Evolutionary conservation across 2,113 vertebrate genomes (phyloP), one percentile per base, ranked within the genome.

Genomic region (western clawed frog (Xenopus tropicalis)): DNA sequence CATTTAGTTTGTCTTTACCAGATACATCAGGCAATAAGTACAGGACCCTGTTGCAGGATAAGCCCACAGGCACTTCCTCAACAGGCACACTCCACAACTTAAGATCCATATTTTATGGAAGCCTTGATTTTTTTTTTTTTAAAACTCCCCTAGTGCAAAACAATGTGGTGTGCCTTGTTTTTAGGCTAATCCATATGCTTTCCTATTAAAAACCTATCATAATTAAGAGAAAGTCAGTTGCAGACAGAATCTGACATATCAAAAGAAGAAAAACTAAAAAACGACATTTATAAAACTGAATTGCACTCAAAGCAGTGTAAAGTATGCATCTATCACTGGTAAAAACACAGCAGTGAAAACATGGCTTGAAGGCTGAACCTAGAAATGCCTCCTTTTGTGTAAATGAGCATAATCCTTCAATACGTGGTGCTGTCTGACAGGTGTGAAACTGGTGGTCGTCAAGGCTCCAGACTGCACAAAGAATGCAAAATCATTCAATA

Each of bases 371-470:
- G 81, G 81, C 52, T 84, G 79, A 83, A 61, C 77, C 77, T 67
- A 74, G 78, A 86, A 85, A 84, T 71, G 1, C 20, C 85, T 82
- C 76, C 2, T 78, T 51, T 25, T 79, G 77, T 81, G 82, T 85
- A 88, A 88, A 86, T 0, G 56, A 48, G 76, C 77, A 56, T 82
- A 87, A 86, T 85, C 86, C 77, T 78, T 86, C 81, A 85, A 83
- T 79, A 77, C 21, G 80, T 44, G 79, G 77, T 71, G 73, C 79
- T 64, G 21, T 66, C 59, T 80, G 78, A 81, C 77, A 82, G 79
- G 56, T 58, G 70, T 58, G 63, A 73, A 86, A 85, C 14, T 5
- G 48, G 13, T 23, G 20, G 20, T 24, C 37, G 22, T 23, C 14
- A 29, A 74, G 63, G 42, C 56, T 37, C 54, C 1, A 54, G 42